These are phyloP conservation scores for Eugnorisma glareosa DNA, from an alignment of 2,888 invertebrate genomes.

Conservation along the genomic window DNA sequence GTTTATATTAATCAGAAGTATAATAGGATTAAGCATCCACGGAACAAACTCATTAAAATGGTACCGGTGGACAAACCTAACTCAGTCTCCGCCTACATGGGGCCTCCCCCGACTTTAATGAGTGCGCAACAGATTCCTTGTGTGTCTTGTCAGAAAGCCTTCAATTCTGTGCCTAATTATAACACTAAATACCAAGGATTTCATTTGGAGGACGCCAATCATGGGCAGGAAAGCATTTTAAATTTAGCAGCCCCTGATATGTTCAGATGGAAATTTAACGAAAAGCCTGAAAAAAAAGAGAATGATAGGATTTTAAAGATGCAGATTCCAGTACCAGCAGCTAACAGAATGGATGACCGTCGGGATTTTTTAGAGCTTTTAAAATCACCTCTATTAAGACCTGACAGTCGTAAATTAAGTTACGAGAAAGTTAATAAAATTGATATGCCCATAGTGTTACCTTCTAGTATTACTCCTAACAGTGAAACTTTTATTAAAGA, in stretches of 20 bases:
- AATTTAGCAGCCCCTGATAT: conserved; percentile 38
- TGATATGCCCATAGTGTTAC: background rate
- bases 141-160: conserved; percentile 8
- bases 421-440: conserved; percentile 23
- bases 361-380: conserved; percentile 70
- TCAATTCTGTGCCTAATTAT: conserved; percentile 18
- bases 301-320: background rate
- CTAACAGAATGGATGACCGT: conserved; percentile 41
- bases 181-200: conserved; percentile 32
- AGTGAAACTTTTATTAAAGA: conserved; percentile 29
- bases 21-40: conserved; percentile 63
- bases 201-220: background rate
- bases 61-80: background rate
- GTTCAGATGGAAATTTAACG: conserved; percentile 35
- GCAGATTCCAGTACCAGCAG: background rate
- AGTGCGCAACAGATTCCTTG: background rate
- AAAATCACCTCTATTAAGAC: conserved; percentile 65
- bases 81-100: too few relatives aligned
- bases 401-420: conserved; percentile 26
- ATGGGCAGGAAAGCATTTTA: conserved; percentile 28
- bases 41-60: conserved; percentile 19
- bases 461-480: conserved; percentile 16
- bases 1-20: conserved; percentile 79
- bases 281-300: conserved; percentile 1
- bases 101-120: background rate